A percentile compares a stretch with the other conserved stretches of the same genome.
Conservation (phyloP, 37 sponge, comb jelly and placozoan species). For the Chondrosia reniformis region DNA sequence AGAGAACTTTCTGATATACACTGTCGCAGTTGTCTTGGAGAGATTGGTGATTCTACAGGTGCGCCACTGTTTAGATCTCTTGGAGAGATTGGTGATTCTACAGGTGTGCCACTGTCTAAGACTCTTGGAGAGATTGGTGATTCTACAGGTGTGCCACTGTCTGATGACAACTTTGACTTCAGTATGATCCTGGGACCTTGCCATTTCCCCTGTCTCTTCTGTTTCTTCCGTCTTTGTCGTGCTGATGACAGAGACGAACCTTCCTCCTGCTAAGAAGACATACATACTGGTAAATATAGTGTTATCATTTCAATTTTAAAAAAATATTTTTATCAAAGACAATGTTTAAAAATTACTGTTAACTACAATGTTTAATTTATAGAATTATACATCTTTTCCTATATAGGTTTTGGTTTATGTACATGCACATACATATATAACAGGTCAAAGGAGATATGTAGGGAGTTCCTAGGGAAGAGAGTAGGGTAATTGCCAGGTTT, state of each 20-base stretch:
- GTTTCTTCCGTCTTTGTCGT: conserved; percentile 4
- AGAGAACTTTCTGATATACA: no score
- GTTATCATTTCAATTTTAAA: no score
- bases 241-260: conserved; percentile 2
- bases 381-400: not conserved
- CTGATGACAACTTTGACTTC: not conserved
- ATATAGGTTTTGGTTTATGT: not conserved
- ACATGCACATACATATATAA: not conserved
- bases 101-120: no score
- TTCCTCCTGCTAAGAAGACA: not conserved
- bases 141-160: not conserved
- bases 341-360: not conserved
- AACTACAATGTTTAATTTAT: not conserved
- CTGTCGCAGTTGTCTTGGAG: no score
- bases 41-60: no score
- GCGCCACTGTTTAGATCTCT: no score
- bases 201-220: not conserved
- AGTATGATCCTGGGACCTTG: conserved; percentile 14
- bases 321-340: no score
- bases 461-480: no score
- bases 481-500: no score
- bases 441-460: not conserved
- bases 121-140: not conserved
- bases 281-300: not conserved
- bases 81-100: no score